Percentiles rank a stretch among this genome's conserved stretches.
Conservation (phyloP, 2,888 invertebrate genomes). For the Drosophila neotestacea region DNA sequence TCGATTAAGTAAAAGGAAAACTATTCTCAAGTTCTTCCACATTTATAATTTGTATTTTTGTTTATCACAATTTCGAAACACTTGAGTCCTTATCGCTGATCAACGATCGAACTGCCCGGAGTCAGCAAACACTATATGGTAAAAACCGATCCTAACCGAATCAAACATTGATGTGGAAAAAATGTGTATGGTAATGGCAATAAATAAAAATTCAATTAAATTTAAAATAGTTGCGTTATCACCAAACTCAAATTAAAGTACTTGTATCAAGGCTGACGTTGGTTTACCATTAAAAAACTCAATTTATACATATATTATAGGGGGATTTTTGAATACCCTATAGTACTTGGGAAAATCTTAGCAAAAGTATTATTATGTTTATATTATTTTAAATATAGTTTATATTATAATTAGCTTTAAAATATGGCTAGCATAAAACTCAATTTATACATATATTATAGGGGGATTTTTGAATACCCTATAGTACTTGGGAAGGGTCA, state of each 20-base stretch:
- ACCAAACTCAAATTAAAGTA: slow-evolving; percentile 19
- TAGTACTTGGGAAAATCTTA: no score
- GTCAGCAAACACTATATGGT: slow-evolving; percentile 20
- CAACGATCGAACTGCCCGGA: slow-evolving; percentile 5
- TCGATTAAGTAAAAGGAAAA: background rate
- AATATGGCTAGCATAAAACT: no score
- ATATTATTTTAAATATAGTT: no score
- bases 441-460: background rate
- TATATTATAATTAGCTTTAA: no score
- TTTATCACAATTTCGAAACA: slow-evolving; percentile 26
- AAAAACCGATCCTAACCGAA: slow-evolving; percentile 10
- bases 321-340: background rate
- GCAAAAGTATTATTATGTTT: no score
- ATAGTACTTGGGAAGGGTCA: background rate
- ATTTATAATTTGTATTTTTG: slow-evolving; percentile 1
- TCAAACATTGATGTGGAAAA: slow-evolving; percentile 8
- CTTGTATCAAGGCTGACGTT: slow-evolving; percentile 18
- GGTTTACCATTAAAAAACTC: slow-evolving; percentile 1
- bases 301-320: background rate
- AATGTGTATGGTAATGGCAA: slow-evolving; percentile 60
- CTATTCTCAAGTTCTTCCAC: slow-evolving; percentile 13
- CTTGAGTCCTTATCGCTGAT: slow-evolving; percentile 34
- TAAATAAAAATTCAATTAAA: slow-evolving; percentile 63
- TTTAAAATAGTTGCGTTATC: slow-evolving; percentile 60
- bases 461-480: background rate